Percentiles rank a stretch among this genome's conserved stretches.
Evolutionary conservation across 2,888 invertebrate species (phyloP).

Genomic region (Caenorhabditis sinica): DNA sequence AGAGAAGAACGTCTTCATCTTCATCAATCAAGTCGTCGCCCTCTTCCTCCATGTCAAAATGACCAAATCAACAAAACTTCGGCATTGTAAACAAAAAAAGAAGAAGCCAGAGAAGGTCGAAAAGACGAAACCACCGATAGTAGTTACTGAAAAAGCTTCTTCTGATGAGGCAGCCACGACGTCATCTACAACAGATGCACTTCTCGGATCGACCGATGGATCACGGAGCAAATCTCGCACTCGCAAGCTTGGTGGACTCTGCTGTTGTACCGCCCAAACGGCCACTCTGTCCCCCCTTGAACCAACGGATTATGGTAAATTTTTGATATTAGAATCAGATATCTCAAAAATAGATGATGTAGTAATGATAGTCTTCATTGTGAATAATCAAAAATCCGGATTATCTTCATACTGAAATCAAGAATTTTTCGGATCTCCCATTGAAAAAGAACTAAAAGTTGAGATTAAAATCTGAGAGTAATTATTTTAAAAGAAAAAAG

Average conservation of each 20-base stretch:
- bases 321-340: constrained; percentile 11
- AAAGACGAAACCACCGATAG: constrained; percentile 8
- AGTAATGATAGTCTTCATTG: not conserved
- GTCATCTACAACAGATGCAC: constrained; percentile 30
- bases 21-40: not conserved
- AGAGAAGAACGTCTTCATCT: constrained; percentile 31
- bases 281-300: constrained; percentile 45
- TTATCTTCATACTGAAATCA: not conserved
- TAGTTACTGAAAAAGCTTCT: constrained; percentile 24
- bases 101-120: constrained; percentile 29
- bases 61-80: constrained; percentile 65
- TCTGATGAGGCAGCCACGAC: constrained; percentile 21
- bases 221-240: constrained; percentile 19
- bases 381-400: constrained; percentile 12
- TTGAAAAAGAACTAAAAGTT: not conserved
- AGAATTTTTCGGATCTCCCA: not conserved
- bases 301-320: constrained; percentile 42
- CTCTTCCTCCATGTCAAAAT: constrained; percentile 16
- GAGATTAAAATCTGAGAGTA: constrained; percentile 18
- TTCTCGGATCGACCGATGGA: constrained; percentile 19
- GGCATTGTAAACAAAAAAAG: constrained; percentile 47
- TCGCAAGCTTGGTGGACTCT: constrained; percentile 22
- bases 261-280: constrained; percentile 39
- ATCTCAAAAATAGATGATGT: not conserved
- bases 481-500: constrained; percentile 12